Conservation (phyloP, 2,797 vertebrate genomes). For the Lepus townsendii region DNA sequence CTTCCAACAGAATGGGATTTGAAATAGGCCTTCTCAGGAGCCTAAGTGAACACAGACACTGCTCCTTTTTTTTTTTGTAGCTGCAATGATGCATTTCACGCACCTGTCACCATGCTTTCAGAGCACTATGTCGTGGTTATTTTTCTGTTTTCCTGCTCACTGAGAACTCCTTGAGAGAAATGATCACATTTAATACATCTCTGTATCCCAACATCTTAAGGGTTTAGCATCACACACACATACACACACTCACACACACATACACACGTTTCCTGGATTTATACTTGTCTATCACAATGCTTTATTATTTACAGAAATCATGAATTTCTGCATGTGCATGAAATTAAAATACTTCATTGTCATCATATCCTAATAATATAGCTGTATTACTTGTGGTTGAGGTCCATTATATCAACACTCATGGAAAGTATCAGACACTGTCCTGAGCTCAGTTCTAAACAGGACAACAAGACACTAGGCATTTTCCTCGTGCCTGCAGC, state of each 20-base stretch:
- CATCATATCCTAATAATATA: neutral
- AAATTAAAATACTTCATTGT: neutral
- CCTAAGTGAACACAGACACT: neutral
- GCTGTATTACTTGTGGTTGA: neutral
- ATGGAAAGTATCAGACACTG: neutral
- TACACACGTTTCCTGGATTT: neutral
- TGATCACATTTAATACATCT: neutral
- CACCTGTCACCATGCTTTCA: neutral
- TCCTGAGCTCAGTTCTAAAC: neutral
- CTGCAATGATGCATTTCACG: neutral
- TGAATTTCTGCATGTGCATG: neutral
- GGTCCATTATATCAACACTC: neutral
- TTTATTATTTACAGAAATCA: constrained; percentile 12
- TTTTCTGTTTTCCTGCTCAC: constrained; percentile 8
- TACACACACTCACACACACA: neutral
- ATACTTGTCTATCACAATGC: neutral
- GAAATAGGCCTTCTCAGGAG: neutral
- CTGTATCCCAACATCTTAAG: neutral
- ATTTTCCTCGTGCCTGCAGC: neutral
- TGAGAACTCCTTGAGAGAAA: neutral
- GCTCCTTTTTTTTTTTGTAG: neutral
- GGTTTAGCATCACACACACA: neutral
- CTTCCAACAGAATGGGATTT: neutral
- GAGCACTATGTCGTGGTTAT: neutral
- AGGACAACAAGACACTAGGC: neutral